Percentiles rank a stretch among this genome's conserved stretches.
Conservation (phyloP, 2,888 invertebrate species). For the Drosophila sordidula region DNA sequence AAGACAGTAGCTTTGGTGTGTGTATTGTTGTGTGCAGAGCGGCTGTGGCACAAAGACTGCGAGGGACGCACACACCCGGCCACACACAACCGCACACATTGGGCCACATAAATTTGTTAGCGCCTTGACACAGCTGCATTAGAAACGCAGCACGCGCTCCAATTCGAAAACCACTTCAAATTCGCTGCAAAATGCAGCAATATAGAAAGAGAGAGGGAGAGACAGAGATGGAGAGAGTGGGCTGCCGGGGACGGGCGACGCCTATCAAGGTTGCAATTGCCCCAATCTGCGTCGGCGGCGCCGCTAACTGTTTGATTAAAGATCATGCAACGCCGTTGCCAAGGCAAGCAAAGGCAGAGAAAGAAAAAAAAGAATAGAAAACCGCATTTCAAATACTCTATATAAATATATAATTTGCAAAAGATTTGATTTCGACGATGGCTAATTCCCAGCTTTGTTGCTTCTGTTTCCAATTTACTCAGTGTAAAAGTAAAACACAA, state of each 20-base stretch:
- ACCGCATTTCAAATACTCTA: constrained; percentile 25
- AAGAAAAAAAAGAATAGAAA: not conserved
- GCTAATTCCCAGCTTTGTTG: not conserved
- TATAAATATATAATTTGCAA: not conserved
- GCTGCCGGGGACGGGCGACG: constrained; percentile 35
- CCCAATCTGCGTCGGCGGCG: constrained; percentile 74
- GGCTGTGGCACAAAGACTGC: constrained; percentile 10
- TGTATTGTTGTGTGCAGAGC: constrained; percentile 9
- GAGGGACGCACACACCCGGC: not conserved
- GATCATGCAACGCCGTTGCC: constrained; percentile 46
- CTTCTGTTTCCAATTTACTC: not conserved
- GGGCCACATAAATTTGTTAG: constrained; percentile 71
- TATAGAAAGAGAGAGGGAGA: not conserved
- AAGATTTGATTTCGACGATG: too few species aligned
- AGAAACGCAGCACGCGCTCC: constrained; percentile 63
- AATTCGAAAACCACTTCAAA: constrained; percentile 55
- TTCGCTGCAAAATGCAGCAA: constrained; percentile 11
- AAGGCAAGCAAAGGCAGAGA: constrained; percentile 8
- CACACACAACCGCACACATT: constrained; percentile 25
- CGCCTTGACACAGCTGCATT: constrained; percentile 77
- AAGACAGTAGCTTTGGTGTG: constrained; percentile 61
- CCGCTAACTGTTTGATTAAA: constrained; percentile 73
- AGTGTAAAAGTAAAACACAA: too few species aligned
- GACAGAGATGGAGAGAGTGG: constrained; percentile 7
- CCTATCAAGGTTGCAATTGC: constrained; percentile 73